Evolutionary conservation across 35 echinoderm and acorn worm genomes (phyloP).

Genomic region (Apostichopus parvimensis): DNA sequence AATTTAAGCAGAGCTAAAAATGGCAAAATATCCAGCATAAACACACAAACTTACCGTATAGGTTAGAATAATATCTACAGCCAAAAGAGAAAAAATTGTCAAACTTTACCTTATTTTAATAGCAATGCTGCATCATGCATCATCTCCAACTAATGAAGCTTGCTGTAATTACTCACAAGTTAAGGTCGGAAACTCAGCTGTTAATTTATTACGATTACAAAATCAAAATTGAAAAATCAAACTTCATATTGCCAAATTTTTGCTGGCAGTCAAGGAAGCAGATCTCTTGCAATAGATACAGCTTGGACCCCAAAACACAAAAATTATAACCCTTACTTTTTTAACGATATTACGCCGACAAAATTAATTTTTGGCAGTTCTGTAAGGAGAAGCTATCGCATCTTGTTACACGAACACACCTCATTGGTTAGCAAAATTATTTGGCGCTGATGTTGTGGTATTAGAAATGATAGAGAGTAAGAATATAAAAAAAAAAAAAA

Average conservation of each 20-base stretch:
- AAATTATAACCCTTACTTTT: background rate
- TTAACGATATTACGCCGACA: background rate
- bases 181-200: background rate
- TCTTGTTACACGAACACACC: background rate
- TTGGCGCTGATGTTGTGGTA: background rate
- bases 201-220: background rate
- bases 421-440: background rate
- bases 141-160: no score
- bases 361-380: background rate
- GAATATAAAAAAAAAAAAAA: background rate
- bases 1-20: no score
- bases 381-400: background rate
- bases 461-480: background rate
- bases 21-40: no score
- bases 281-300: background rate
- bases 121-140: no score
- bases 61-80: no score
- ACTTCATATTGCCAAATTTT: background rate
- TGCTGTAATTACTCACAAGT: no score
- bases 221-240: background rate
- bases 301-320: background rate
- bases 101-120: no score
- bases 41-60: no score
- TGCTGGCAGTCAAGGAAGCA: background rate
- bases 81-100: no score